Evolutionary conservation across 2,888 invertebrate species (phyloP), one percentile per base, ranked within the genome.

Genomic region (Cacoxenus indagator): DNA sequence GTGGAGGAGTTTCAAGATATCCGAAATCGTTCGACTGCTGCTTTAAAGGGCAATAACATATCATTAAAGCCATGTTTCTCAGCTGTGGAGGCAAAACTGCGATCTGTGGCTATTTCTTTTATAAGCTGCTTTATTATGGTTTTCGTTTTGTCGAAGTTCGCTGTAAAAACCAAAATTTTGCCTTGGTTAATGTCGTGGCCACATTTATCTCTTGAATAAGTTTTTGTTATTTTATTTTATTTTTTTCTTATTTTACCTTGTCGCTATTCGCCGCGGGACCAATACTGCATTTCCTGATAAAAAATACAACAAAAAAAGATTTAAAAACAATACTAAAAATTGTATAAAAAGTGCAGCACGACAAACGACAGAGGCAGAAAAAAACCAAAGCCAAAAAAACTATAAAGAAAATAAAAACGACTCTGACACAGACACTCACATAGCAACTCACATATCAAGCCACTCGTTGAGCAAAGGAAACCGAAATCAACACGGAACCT

Each of bases 171-270:
- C n/a, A n/a, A n/a, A n/a, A n/a, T n/a, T 24, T 65, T 31, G 65
- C 65, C 65, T 65, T 65, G 65, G 65, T 26, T 65, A 54, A 65
- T 65, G 54, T 55, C 65, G 65, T 65, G 65, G 55, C 31, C 55
- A 55, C 31, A 37, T 65, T 65, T 51, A 64, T 48, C 64, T 26
- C 26, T 62, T 62, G 3, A 62, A 43, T 43, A 45, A 45, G 24
- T 45, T 43, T 62, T 43, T 24, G 8, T 62, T 45, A 14, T 19
- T 17, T 31, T 59, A n/a, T 31, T 55, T 26, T 26, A 8, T 26
- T n/a, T 43, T 43, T n/a, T 43, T n/a, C 9, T 3, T 43, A 43
- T 43, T n/a, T n/a, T n/a, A 43, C 4, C 11, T n/a, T 43, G 45
- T n/a, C n/a, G 45, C 45, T n/a, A 43, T 51, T 22, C 9, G 51